Evolutionary conservation across 2,113 vertebrate species (phyloP).

Genomic region (Illadopsis cleaveri): DNA sequence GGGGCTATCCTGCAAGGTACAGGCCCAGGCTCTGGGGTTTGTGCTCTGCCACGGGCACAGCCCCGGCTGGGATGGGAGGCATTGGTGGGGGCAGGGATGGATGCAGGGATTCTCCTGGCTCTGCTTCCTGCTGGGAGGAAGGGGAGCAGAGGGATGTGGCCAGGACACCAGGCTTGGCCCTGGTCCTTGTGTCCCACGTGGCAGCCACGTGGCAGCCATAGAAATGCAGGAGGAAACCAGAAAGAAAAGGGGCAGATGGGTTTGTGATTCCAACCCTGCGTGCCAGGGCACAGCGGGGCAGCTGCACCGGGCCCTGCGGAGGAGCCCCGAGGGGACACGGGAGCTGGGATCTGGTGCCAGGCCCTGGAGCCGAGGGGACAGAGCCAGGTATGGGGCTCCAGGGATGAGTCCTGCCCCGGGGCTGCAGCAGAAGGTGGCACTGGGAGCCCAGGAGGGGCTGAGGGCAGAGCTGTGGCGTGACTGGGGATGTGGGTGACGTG

Average conservation of each 20-base stretch:
- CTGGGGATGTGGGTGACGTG: rapidly evolving
- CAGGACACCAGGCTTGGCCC: not conserved
- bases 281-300: conserved; percentile 56
- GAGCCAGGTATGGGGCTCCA: conserved; percentile 29
- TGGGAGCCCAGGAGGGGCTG: not conserved
- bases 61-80: rapidly evolving
- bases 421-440: not conserved
- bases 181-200: rapidly evolving
- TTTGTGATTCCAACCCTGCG: not conserved
- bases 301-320: not conserved
- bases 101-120: not conserved
- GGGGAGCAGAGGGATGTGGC: not conserved
- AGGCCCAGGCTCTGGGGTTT: not conserved
- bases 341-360: conserved; percentile 4
- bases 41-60: not conserved
- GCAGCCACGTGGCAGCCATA: rapidly evolving
- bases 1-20: not conserved
- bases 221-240: rapidly evolving
- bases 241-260: rapidly evolving
- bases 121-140: not conserved
- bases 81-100: rapidly evolving
- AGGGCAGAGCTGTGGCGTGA: rapidly evolving
- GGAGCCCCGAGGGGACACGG: conserved; percentile 36
- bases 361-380: conserved; percentile 15
- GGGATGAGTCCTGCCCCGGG: rapidly evolving